Evolutionary conservation across 2,797 vertebrate genomes (phyloP).

Genomic region (Acanthiza pusilla): DNA sequence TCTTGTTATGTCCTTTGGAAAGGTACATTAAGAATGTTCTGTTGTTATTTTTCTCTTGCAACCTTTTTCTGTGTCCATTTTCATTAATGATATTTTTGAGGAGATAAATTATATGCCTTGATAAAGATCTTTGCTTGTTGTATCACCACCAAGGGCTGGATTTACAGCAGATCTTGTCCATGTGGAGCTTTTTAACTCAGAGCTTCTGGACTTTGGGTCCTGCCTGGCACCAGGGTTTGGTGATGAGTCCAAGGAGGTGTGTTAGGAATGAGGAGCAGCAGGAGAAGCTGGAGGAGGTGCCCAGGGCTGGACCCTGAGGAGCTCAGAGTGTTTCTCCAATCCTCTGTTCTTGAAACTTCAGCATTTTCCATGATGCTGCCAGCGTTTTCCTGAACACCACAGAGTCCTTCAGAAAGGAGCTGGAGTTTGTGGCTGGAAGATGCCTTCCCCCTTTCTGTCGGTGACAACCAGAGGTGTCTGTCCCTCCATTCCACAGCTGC

Average conservation of each 20-base stretch:
- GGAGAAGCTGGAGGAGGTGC: background rate
- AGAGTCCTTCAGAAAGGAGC: background rate
- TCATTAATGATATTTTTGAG: background rate
- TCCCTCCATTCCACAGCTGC: rapidly evolving
- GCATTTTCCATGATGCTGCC: background rate
- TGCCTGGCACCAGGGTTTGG: background rate
- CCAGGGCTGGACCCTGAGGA: background rate
- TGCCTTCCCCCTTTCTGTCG: background rate
- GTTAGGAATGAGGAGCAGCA: background rate
- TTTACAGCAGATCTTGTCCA: background rate
- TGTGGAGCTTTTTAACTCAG: background rate
- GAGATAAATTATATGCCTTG: background rate
- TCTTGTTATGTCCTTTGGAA: background rate
- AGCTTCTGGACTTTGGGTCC: background rate
- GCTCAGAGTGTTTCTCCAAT: background rate
- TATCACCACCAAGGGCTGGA: background rate
- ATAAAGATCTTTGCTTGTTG: background rate
- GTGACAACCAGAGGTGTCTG: background rate
- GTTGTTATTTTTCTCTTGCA: background rate
- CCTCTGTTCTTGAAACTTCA: background rate
- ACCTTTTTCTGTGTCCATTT: background rate
- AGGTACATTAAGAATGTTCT: background rate
- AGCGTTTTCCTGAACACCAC: background rate
- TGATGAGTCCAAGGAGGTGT: background rate
- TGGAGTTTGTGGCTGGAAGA: background rate